phyloP scores from a whole-genome alignment of 2,113 vertebrate genomes.

The Rhineura floridana region DNA sequence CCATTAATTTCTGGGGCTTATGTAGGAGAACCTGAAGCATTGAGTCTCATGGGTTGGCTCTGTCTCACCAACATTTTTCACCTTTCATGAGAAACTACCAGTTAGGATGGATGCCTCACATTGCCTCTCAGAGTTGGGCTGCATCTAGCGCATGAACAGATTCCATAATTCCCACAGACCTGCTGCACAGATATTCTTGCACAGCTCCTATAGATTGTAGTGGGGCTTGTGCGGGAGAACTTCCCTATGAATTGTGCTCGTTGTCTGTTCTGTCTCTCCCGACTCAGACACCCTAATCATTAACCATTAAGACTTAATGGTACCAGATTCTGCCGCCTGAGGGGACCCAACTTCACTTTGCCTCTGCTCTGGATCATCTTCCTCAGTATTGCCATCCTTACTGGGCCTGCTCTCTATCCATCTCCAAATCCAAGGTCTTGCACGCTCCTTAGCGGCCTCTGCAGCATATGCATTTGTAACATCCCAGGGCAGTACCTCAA shows the following conservation, averaged over 20 bases:
- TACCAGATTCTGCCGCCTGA: not conserved
- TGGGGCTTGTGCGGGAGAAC: not conserved
- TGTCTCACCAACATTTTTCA: too few species aligned
- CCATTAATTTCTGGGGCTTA: not conserved
- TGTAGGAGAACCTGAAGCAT: not conserved
- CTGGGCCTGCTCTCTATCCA: too few species aligned
- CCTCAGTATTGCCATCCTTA: not conserved
- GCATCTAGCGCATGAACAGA: not conserved
- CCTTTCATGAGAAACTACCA: too few species aligned
- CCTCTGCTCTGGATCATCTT: not conserved
- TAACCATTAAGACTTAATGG: not conserved
- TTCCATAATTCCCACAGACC: not conserved
- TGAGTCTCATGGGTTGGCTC: too few species aligned
- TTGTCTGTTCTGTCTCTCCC: not conserved
- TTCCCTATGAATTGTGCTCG: not conserved
- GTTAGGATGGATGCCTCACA: too few species aligned
- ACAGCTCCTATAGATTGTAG: too few species aligned
- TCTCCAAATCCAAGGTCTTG: too few species aligned
- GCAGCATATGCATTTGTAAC: too few species aligned
- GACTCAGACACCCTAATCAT: not conserved
- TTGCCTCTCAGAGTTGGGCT: too few species aligned
- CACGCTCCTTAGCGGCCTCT: too few species aligned
- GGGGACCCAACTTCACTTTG: not conserved
- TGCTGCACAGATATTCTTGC: not conserved
- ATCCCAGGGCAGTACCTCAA: too few species aligned